Conservation (phyloP, 2,113 vertebrate genomes). For the Leptobrachium ailaonicum region DNA sequence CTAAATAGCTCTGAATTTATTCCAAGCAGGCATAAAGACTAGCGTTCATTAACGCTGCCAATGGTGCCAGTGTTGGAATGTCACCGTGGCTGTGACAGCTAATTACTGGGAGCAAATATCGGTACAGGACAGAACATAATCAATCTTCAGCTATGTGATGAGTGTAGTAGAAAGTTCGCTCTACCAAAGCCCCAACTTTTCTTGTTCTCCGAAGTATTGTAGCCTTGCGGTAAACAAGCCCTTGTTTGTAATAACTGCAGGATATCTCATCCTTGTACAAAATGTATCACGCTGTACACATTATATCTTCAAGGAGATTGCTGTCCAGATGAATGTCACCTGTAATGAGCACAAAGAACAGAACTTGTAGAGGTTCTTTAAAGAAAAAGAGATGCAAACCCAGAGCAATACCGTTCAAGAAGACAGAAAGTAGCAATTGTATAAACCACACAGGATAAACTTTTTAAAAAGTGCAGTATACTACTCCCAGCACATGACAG, state of each 20-base stretch:
- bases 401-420: no score
- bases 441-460: no score
- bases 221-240: background rate
- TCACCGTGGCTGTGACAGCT: constrained; percentile 38
- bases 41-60: constrained; percentile 36
- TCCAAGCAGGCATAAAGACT: constrained; percentile 24
- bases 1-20: constrained; percentile 33
- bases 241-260: constrained; percentile 1
- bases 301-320: background rate
- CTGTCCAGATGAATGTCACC: no score
- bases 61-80: constrained; percentile 27
- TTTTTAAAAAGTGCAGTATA: no score
- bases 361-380: no score
- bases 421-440: no score
- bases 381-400: no score
- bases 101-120: constrained; percentile 38
- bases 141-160: constrained; percentile 32
- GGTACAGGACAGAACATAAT: constrained; percentile 23
- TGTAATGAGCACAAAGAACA: no score
- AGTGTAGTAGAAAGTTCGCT: constrained; percentile 11
- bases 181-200: constrained; percentile 5
- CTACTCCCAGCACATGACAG: no score
- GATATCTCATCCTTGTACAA: background rate
- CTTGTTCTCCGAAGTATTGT: constrained; percentile 2
- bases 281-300: background rate